phyloP scores from a whole-genome alignment of 2,113 vertebrate genomes.

The Engraulis encrasicolus region DNA sequence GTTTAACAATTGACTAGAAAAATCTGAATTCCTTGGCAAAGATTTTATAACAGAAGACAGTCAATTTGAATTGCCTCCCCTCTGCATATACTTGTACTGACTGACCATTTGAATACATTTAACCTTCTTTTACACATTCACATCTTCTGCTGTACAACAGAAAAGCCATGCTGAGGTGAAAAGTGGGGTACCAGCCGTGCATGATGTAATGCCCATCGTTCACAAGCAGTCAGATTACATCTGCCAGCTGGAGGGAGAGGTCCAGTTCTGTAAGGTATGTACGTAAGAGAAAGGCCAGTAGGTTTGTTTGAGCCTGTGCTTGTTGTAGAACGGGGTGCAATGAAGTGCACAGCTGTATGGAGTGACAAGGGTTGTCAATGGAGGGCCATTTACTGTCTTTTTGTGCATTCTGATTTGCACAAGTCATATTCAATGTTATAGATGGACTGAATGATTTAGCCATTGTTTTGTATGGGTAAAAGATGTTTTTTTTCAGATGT shows the following conservation, averaged over 20 bases:
- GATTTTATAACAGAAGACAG: neutral
- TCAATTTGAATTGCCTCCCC: neutral
- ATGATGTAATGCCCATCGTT: constrained; percentile 85
- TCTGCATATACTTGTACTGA: neutral
- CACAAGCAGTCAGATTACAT: constrained; percentile 91
- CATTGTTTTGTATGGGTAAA: no score
- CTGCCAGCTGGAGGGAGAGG: constrained; percentile 92
- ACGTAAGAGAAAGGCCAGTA: constrained; percentile 24
- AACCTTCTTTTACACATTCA: no score
- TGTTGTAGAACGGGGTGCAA: neutral
- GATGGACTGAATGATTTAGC: neutral
- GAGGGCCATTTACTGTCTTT: neutral
- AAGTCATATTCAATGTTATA: neutral
- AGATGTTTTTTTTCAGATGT: no score
- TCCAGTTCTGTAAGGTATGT: constrained; percentile 92
- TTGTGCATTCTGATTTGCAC: neutral
- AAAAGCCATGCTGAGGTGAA: constrained; percentile 61
- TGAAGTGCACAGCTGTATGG: neutral
- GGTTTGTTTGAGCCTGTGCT: neutral
- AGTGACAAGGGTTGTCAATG: neutral
- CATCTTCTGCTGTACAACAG: constrained; percentile 58
- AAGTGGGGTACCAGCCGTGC: constrained; percentile 61
- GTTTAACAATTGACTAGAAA: neutral
- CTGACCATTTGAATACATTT: no score
- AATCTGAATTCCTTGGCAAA: neutral